These are phyloP conservation scores for Scrobipalpa costella DNA, from an alignment of 2,888 invertebrate species.

Conservation along the genomic window DNA sequence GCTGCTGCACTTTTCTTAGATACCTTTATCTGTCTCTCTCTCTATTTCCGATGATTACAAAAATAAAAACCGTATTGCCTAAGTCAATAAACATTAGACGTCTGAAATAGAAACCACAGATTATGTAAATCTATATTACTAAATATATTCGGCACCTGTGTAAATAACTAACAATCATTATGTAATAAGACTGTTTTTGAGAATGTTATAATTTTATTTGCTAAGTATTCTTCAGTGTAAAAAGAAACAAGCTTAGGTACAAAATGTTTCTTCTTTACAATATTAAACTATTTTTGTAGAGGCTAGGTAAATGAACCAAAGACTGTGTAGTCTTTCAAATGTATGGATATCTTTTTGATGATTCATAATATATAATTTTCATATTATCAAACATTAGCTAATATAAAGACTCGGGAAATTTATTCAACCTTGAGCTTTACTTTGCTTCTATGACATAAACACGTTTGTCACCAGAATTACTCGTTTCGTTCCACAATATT, in stretches of 20 bases:
- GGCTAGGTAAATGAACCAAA: too few relatives aligned
- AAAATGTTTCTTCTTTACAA: too few relatives aligned
- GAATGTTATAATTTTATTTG: background rate
- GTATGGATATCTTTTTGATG: background rate
- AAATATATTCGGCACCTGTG: background rate
- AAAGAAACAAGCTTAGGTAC: background rate
- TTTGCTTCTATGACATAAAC: background rate
- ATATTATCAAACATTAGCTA: background rate
- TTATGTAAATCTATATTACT: background rate
- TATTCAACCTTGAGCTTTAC: background rate
- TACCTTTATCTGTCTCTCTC: too few relatives aligned
- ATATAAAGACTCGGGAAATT: background rate
- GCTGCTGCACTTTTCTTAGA: too few relatives aligned
- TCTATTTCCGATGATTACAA: background rate
- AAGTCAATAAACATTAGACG: constrained; percentile 5
- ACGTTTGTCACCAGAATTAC: background rate
- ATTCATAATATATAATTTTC: background rate
- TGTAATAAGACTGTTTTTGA: background rate
- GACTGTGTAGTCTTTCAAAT: too few relatives aligned
- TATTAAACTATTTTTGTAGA: too few relatives aligned
- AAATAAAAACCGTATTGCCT: background rate
- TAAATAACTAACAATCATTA: background rate
- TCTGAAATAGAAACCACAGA: constrained; percentile 4
- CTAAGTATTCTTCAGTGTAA: background rate
- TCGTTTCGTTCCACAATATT: background rate